Conservation (phyloP, 2,888 invertebrate species). For the Mimas tiliae region DNA sequence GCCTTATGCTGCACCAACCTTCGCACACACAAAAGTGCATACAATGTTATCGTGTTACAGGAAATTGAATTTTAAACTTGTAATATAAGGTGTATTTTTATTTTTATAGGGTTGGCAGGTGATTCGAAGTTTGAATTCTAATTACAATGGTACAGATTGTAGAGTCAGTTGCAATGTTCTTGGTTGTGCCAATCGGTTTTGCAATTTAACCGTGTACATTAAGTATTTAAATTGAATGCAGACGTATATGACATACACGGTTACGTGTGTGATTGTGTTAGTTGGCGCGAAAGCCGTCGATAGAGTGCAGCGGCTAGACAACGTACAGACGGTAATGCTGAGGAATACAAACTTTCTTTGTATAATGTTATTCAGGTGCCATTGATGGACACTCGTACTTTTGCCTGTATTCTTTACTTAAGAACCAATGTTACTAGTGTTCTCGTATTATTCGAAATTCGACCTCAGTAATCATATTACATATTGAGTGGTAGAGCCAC, state of each 20-base stretch:
- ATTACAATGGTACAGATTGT: constrained; percentile 26
- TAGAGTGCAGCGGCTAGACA: constrained; percentile 67
- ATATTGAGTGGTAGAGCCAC: too few species aligned
- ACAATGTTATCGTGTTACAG: constrained; percentile 9
- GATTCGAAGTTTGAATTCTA: constrained; percentile 28
- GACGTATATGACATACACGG: too few species aligned
- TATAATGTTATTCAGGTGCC: constrained; percentile 16
- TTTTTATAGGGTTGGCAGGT: neutral
- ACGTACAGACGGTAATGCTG: constrained; percentile 56
- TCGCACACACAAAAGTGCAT: constrained; percentile 1
- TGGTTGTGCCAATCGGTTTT: constrained; percentile 25
- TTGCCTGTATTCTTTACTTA: neutral
- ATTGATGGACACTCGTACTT: constrained; percentile 4
- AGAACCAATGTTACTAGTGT: too few species aligned
- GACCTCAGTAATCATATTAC: too few species aligned
- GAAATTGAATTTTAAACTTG: neutral
- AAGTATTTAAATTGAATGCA: constrained; percentile 20
- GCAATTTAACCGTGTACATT: constrained; percentile 32
- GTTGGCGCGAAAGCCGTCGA: constrained; percentile 56
- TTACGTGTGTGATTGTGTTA: neutral
- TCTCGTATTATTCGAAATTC: too few species aligned
- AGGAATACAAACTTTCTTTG: constrained; percentile 32
- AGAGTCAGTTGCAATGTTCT: neutral
- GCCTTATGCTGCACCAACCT: constrained; percentile 54
- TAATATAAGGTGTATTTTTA: neutral